Percentiles rank a stretch among this genome's conserved stretches.
Conservation (phyloP, 2,888 invertebrate genomes). For the Opisthograptis luteolata region DNA sequence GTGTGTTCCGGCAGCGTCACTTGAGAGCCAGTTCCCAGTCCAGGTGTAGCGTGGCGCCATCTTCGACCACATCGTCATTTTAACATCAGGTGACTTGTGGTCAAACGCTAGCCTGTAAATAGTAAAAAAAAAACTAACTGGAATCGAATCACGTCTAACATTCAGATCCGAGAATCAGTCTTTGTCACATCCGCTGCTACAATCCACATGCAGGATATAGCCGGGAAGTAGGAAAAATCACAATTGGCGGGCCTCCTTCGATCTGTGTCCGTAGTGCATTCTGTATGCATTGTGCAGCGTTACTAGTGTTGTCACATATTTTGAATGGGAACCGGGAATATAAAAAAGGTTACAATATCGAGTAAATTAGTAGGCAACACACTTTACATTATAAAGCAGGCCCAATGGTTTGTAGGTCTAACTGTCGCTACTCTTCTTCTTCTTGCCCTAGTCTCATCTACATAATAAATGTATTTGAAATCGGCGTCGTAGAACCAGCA, state of each 20-base stretch:
- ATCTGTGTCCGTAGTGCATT: constrained; percentile 53
- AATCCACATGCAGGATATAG: constrained; percentile 52
- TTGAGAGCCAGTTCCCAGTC: too few species aligned
- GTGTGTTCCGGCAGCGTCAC: too few species aligned
- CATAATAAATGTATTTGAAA: too few species aligned
- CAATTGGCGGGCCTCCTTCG: constrained; percentile 51
- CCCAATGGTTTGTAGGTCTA: too few species aligned
- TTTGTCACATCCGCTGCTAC: constrained; percentile 51
- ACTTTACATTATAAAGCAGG: too few species aligned
- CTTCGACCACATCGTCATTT: too few species aligned
- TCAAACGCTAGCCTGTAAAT: too few species aligned
- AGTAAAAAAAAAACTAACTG: too few species aligned
- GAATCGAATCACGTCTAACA: constrained; percentile 40
- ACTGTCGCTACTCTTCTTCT: too few species aligned
- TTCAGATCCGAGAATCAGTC: constrained; percentile 50
- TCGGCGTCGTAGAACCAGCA: not conserved
- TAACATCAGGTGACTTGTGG: too few species aligned
- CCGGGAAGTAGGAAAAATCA: constrained; percentile 63
- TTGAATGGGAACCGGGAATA: not conserved
- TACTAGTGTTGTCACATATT: constrained; percentile 9
- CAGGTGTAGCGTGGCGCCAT: too few species aligned
- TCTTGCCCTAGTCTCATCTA: not conserved
- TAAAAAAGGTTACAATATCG: not conserved
- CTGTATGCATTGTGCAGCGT: constrained; percentile 71
- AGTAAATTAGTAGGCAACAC: too few species aligned